These are phyloP conservation scores for Busseola fusca DNA, from an alignment of 2,888 invertebrate species.

Conservation along the genomic window DNA sequence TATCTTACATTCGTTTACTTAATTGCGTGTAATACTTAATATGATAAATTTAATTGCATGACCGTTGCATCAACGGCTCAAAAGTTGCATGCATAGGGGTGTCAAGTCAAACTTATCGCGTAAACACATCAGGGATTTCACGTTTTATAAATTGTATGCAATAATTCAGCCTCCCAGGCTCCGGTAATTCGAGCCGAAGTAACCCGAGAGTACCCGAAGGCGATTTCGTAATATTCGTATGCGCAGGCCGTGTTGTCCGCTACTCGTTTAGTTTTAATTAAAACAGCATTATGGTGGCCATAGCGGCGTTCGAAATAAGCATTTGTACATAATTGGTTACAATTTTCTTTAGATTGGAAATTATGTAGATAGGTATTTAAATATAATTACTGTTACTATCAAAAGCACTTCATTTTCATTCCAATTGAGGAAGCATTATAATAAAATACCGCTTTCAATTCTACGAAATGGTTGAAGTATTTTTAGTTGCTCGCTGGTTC, in stretches of 20 bases:
- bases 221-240: conserved; percentile 54
- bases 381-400: conserved; percentile 7
- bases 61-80: conserved; percentile 40
- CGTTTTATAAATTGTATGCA: conserved; percentile 58
- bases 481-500: background rate
- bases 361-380: conserved; percentile 6
- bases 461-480: background rate
- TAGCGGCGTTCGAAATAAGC: conserved; percentile 28
- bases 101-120: conserved; percentile 51
- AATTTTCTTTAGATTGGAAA: conserved; percentile 43
- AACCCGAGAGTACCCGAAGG: conserved; percentile 54
- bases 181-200: conserved; percentile 53
- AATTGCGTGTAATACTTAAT: conserved; percentile 29
- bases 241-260: conserved; percentile 26
- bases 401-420: conserved; percentile 2
- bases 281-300: conserved; percentile 46
- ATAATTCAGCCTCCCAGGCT: conserved; percentile 55
- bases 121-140: conserved; percentile 55
- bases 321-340: conserved; percentile 39
- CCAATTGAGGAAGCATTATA: background rate
- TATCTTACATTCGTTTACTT: conserved; percentile 12
- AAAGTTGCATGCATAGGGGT: conserved; percentile 41
- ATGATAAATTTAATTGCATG: conserved; percentile 43
- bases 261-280: conserved; percentile 57
- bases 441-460: background rate